Base-by-base conservation (phyloP, 2,888 invertebrate genomes). In the Diogma glabrata region DNA sequence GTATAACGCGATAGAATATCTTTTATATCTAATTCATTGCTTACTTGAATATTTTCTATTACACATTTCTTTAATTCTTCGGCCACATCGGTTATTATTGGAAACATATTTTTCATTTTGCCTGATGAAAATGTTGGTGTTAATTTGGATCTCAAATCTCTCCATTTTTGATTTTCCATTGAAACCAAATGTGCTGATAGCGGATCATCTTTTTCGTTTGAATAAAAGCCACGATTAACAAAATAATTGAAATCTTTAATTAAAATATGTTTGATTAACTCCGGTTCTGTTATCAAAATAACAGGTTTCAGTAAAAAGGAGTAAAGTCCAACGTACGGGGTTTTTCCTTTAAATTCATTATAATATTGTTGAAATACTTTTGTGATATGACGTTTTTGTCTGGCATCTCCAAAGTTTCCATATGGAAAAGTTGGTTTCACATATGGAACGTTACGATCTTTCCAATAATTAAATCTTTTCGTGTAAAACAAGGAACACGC, bases 81-180 rank as follows among this genome's bases (percentile, higher is more conserved):
- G 0, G 64, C 62, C 26, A 70, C 69, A 0, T 57, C 55, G 0
- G 60, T 53, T 9, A 73, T 56, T 0, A 65, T 63, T 8, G 60
- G 60, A 47, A 70, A 72, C 72, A 74, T 73, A 22, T 60, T 63
- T 54, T 70, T 73, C 63, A 75, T 71, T 57, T 71, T 74, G 5
- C 72, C 72, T 0, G 72, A 67, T 2, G 72, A 71, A 50, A 75
- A 75, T 0, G 71, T 69, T 1, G 74, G 72, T 0, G 72, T 68
- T 22, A 75, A 52, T 47, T 72, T 70, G 1, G 62, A 58, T 12
- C 75, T 61, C 40, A 74, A 57, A 14, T 62, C 60, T 47, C 67
- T 72, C 75, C 75, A 75, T 47, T 69, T 63, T 2, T 64, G 60
- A 2, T 70, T 72, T 3, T 65, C 66, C 20, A 69, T 50, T n/a